Conservation (phyloP, 2,113 vertebrate species). For the Eurystomus gularis region DNA sequence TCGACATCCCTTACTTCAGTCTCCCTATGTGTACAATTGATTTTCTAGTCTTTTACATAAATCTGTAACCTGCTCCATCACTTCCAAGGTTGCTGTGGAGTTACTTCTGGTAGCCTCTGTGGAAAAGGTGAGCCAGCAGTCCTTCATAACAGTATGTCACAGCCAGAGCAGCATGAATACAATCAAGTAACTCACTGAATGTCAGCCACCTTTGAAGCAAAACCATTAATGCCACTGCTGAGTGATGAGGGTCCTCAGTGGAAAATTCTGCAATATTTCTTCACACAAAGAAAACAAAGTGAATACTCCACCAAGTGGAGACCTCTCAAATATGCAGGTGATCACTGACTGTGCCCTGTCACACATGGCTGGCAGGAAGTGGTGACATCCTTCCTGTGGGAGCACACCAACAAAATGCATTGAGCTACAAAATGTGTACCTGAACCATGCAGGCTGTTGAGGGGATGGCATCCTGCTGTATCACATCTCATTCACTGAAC, state of each 20-base stretch:
- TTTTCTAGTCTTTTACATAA: neutral
- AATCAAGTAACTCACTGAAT: neutral
- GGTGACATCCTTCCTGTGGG: too few relatives aligned
- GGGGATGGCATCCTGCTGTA: too few relatives aligned
- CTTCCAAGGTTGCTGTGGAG: neutral
- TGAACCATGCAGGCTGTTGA: too few relatives aligned
- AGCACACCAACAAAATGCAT: too few relatives aligned
- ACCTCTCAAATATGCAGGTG: too few relatives aligned
- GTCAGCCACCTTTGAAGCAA: neutral
- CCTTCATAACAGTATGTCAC: rapidly evolving
- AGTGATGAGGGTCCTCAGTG: neutral
- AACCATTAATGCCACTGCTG: neutral
- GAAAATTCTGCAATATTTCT: too few relatives aligned
- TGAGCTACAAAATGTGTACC: too few relatives aligned
- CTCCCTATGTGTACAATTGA: neutral
- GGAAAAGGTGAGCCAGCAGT: neutral
- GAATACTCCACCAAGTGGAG: too few relatives aligned
- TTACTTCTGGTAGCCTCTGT: neutral
- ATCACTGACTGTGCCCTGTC: too few relatives aligned
- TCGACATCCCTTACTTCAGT: neutral
- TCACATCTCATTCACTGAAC: too few relatives aligned
- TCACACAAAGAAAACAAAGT: too few relatives aligned
- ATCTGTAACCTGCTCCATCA: neutral
- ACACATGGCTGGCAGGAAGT: too few relatives aligned
- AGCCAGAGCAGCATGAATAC: neutral